phyloP scores from a whole-genome alignment of 2,113 vertebrate species.

The Hipposideros armiger region DNA sequence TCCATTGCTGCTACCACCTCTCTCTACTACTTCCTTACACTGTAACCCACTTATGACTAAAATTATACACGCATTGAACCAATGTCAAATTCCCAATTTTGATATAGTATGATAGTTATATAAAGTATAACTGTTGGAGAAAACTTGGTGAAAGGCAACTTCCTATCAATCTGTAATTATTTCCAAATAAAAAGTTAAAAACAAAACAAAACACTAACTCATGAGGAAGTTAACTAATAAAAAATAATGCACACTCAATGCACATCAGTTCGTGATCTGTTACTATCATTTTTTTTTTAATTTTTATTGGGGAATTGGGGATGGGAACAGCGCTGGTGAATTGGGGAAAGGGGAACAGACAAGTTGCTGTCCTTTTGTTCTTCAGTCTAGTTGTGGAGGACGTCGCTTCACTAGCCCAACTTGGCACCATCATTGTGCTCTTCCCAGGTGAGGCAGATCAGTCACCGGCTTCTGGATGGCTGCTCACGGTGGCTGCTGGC shows the following conservation, averaged over 20 bases:
- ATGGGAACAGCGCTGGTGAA: too few relatives aligned
- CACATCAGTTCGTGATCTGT: not conserved
- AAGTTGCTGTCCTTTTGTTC: too few relatives aligned
- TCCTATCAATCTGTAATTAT: not conserved
- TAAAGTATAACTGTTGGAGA: not conserved
- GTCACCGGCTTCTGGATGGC: too few relatives aligned
- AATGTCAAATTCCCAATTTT: constrained; percentile 45
- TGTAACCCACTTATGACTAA: not conserved
- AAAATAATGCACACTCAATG: not conserved
- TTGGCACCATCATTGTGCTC: too few relatives aligned
- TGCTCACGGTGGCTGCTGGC: too few relatives aligned
- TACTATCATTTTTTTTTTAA: not conserved
- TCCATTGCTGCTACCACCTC: too few relatives aligned
- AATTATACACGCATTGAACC: not conserved
- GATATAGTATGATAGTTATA: not conserved
- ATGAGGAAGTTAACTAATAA: constrained; percentile 6
- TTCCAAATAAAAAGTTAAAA: constrained; percentile 32
- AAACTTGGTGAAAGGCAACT: not conserved
- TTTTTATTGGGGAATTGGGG: too few relatives aligned
- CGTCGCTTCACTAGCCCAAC: too few relatives aligned
- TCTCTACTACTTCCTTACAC: too few relatives aligned
- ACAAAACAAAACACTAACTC: not conserved
- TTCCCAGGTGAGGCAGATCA: too few relatives aligned
- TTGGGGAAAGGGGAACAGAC: too few relatives aligned
- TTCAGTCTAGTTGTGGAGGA: too few relatives aligned